phyloP scores from a whole-genome alignment of 2,888 invertebrate species.

The Epistrophella euchroma region DNA sequence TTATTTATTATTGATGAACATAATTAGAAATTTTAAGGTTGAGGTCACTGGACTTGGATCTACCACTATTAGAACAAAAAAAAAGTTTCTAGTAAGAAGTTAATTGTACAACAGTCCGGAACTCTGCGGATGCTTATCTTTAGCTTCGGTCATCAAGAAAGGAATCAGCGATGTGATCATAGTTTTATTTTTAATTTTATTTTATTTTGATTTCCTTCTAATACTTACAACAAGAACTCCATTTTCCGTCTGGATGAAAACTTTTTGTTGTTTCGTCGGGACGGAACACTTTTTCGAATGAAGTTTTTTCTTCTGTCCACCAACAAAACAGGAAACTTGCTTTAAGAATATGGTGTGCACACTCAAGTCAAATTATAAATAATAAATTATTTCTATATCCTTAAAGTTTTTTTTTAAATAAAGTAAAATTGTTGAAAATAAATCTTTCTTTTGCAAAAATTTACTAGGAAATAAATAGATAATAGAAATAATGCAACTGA shows the following conservation, averaged over 20 bases:
- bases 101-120: neutral
- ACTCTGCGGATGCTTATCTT: neutral
- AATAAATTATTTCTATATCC: neutral
- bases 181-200: conserved; percentile 22
- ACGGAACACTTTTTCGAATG: conserved; percentile 47
- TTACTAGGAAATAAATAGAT: conserved; percentile 70
- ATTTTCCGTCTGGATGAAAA: conserved; percentile 77
- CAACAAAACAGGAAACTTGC: conserved; percentile 46
- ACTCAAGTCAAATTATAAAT: conserved; percentile 12
- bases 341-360: neutral
- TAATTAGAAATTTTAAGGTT: conserved; percentile 1
- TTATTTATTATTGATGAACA: conserved; percentile 4
- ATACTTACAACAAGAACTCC: conserved; percentile 84
- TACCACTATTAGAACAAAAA: conserved; percentile 2
- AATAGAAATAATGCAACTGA: conserved; percentile 74
- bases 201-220: conserved; percentile 13
- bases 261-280: conserved; percentile 52
- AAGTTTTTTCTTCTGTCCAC: conserved; percentile 38
- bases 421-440: conserved; percentile 28
- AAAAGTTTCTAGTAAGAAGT: neutral
- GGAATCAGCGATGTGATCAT: conserved; percentile 1
- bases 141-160: neutral
- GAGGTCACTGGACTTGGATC: conserved; percentile 22
- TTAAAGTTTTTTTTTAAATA: conserved; percentile 1
- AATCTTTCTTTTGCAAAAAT: conserved; percentile 44